Conservation (phyloP, 2,113 vertebrate species). For the Lasiurus cinereus region DNA sequence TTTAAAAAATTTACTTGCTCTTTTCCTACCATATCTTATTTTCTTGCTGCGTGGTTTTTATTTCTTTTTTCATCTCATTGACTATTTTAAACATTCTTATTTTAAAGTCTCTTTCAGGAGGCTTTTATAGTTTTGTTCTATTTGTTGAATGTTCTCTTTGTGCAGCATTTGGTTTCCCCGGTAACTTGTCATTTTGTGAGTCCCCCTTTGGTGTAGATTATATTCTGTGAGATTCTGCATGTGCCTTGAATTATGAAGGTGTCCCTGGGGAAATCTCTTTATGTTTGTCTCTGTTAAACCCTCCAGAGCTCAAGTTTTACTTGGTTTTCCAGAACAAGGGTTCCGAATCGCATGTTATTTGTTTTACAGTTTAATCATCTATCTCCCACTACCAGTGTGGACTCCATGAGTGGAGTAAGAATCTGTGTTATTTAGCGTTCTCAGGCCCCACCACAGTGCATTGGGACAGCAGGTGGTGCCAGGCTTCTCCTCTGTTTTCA, state of each 20-base stretch:
- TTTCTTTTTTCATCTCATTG: not conserved
- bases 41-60: not conserved
- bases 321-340: not conserved
- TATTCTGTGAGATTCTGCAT: not conserved
- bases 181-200: not conserved
- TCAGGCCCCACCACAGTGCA: not conserved
- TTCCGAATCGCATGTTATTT: not conserved
- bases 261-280: not conserved
- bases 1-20: not conserved
- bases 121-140: not conserved
- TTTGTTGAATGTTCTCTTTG: not conserved
- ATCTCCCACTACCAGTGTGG: not conserved
- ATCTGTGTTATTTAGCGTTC: not conserved
- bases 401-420: rapidly evolving
- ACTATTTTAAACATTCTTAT: conserved; percentile 10
- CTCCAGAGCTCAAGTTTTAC: not conserved
- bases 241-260: not conserved
- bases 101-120: not conserved
- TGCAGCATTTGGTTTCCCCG: not conserved
- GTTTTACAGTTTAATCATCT: not conserved
- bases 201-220: not conserved
- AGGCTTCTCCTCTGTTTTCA: not conserved
- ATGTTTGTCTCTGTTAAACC: not conserved
- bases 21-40: not conserved
- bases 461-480: not conserved